Evolutionary conservation across 2,113 vertebrate species (phyloP), one percentile per base, ranked within the genome.

Genomic region (Ceyx cyanopectus): DNA sequence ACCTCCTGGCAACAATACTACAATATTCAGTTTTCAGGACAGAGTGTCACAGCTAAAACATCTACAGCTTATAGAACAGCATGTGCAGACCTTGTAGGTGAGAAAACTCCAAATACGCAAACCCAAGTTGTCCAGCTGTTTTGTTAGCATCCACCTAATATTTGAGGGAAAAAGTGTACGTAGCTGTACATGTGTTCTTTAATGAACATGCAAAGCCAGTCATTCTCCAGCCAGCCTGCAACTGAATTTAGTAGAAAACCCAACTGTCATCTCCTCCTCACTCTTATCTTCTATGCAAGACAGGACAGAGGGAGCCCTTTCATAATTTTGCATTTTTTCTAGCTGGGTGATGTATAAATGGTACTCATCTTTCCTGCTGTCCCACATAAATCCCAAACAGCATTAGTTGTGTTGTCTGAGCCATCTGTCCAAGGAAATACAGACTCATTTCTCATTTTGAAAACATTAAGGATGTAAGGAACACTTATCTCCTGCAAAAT

Each of bases 111-210:
- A 81, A 87, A 54, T 14, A 57, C 40, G 26, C 34, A 80, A 53
- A 27, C 61, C 17, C 0, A 4, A 12, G 16, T 1, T 1, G 24
- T 9, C 81, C 72, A 46, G n/a, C 48, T 63, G 60, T 15, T 83
- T 72, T 83, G 12, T 73, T 85, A 56, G 29, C 63, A 85, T 30
- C 63, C 68, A 77, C 65, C 32, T 30, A n/a, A 29, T 19, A 22
- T 50, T 50, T 34, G 46, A 66, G 46, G 22, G 27, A 7, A 78
- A 51, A 89, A 68, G 81, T 29, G 18, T 23, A 14, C 68, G 5
- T 8, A 40, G 11, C 14, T 37, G 18, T 46, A 6, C 5, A 1
- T 45, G 24, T 12, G 30, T 5, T 79, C 29, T 9, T 37, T 40
- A 69, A 16, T 4, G 11, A 7, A 51, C 9, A 7, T 22, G 34